Conservation (phyloP, 1,140 invertebrate species). For the Neotoxoptera formosana region DNA sequence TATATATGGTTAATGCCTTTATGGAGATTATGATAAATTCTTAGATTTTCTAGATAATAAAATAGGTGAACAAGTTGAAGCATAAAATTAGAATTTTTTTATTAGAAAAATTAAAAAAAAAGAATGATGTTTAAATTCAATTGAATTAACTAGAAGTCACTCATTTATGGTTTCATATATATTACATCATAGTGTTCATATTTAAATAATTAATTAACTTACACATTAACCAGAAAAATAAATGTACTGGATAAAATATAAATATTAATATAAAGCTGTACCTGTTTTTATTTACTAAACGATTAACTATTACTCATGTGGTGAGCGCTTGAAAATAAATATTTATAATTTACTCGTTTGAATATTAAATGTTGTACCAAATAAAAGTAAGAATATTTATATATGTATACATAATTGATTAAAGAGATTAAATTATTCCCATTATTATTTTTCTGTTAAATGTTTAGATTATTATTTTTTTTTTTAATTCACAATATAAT, state of each 20-base stretch:
- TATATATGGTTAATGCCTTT: too few species aligned
- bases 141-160: not conserved
- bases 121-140: not conserved
- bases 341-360: not conserved
- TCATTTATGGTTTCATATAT: not conserved
- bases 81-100: not conserved
- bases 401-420: slow-evolving; percentile 6
- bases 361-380: not conserved
- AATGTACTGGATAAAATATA: not conserved
- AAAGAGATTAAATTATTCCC: not conserved
- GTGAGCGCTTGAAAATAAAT: not conserved
- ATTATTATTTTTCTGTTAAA: not conserved
- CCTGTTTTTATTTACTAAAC: not conserved
- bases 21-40: too few species aligned
- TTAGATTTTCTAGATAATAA: too few species aligned
- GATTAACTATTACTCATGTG: not conserved
- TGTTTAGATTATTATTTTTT: not conserved
- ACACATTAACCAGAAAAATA: not conserved
- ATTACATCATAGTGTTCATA: too few species aligned
- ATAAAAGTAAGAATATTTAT: not conserved
- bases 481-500: not conserved
- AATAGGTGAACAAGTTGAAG: not conserved
- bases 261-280: not conserved
- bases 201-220: not conserved
- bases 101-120: not conserved